Conservation (phyloP, 1,140 invertebrate species). For the Drosophila trapezifrons region DNA sequence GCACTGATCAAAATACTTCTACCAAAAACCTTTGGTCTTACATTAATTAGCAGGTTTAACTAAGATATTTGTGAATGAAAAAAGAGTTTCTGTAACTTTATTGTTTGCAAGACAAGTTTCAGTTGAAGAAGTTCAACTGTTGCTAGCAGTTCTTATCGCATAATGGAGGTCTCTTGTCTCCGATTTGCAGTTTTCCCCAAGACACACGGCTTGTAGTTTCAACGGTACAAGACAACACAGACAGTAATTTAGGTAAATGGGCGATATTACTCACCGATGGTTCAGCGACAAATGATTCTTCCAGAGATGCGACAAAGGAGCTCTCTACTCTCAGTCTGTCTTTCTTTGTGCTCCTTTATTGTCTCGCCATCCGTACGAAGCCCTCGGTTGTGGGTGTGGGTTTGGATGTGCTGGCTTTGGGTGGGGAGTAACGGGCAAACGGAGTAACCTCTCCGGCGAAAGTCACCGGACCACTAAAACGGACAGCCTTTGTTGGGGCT, state of each 20-base stretch:
- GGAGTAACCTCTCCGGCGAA: constrained; percentile 51
- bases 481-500: constrained; percentile 54
- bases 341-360: constrained; percentile 56
- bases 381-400: constrained; percentile 8
- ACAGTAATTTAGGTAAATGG: constrained; percentile 29
- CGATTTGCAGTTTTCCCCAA: constrained; percentile 14
- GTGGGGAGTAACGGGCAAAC: constrained; percentile 4
- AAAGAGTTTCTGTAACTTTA: not conserved
- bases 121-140: not conserved
- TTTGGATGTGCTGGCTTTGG: constrained; percentile 40
- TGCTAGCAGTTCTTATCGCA: constrained; percentile 26
- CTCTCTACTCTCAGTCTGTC: constrained; percentile 14
- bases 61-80: not conserved
- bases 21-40: not conserved
- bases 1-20: not conserved
- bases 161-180: constrained; percentile 26
- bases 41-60: not conserved
- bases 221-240: constrained; percentile 5
- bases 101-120: too few species aligned
- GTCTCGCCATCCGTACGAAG: constrained; percentile 35
- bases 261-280: constrained; percentile 33
- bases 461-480: constrained; percentile 60
- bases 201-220: constrained; percentile 13
- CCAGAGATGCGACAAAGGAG: constrained; percentile 40
- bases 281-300: constrained; percentile 19